These are phyloP conservation scores for Eupithecia insigniata DNA, from an alignment of 2,888 invertebrate species.

Conservation along the genomic window DNA sequence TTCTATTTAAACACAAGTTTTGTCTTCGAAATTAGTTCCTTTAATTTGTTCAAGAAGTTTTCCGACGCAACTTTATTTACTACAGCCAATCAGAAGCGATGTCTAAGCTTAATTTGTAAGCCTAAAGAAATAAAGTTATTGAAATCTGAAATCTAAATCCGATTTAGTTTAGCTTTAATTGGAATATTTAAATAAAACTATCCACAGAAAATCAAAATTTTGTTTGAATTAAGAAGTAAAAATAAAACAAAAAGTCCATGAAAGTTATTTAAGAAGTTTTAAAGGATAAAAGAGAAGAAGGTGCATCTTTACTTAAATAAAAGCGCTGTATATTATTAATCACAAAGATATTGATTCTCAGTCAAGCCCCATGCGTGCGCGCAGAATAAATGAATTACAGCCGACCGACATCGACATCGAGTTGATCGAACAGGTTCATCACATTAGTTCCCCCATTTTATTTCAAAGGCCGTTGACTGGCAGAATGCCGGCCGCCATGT, in stretches of 20 bases:
- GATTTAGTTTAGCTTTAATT: slow-evolving; percentile 8
- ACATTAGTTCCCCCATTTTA: slow-evolving; percentile 62
- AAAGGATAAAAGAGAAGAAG: neutral
- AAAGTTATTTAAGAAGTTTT: neutral
- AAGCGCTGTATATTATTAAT: neutral
- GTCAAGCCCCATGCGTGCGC: slow-evolving; percentile 42
- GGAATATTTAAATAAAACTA: slow-evolving; percentile 1
- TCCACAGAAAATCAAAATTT: no score
- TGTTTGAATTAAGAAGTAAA: no score
- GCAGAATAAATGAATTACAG: slow-evolving; percentile 39
- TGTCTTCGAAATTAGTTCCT: slow-evolving; percentile 42
- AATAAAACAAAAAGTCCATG: no score
- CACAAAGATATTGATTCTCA: slow-evolving; percentile 10
- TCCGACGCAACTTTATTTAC: slow-evolving; percentile 39
- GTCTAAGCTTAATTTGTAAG: no score
- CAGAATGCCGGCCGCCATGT: slow-evolving; percentile 50
- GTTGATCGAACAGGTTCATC: slow-evolving; percentile 64
- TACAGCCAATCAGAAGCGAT: slow-evolving; percentile 17
- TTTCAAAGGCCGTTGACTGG: slow-evolving; percentile 70
- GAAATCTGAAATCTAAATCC: no score
- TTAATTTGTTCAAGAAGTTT: slow-evolving; percentile 54
- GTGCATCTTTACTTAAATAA: neutral
- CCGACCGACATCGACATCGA: slow-evolving; percentile 41
- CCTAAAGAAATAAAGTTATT: no score
- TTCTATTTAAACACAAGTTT: slow-evolving; percentile 28